Conservation (phyloP, 2,888 invertebrate genomes). For the Dicycla oo region DNA sequence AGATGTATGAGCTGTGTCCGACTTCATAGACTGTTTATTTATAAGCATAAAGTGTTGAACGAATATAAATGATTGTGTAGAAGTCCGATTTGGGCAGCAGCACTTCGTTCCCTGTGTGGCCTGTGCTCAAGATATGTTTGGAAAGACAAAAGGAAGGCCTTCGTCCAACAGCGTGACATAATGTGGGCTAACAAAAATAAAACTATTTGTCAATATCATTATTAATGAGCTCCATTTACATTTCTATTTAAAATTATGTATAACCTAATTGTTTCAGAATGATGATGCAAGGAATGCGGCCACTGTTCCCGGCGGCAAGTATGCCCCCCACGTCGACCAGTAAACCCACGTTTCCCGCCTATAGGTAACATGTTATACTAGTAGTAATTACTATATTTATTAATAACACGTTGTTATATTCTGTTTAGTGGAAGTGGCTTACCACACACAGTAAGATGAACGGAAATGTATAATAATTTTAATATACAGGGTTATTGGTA, state of each 20-base stretch:
- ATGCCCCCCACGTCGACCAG: conserved; percentile 91
- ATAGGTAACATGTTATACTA: conserved; percentile 86
- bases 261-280: conserved; percentile 76
- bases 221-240: neutral
- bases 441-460: neutral
- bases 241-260: conserved; percentile 1
- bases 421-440: neutral
- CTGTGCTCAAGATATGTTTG: too few relatives aligned
- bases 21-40: neutral
- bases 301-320: conserved; percentile 95
- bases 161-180: too few relatives aligned
- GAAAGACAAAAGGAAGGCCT: too few relatives aligned
- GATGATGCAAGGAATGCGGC: conserved; percentile 92
- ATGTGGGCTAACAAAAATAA: too few relatives aligned
- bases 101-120: too few relatives aligned
- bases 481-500: too few relatives aligned
- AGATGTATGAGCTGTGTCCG: too few relatives aligned
- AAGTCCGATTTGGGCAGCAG: neutral
- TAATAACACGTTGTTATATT: neutral
- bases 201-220: too few relatives aligned
- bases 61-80: too few relatives aligned
- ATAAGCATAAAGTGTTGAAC: too few relatives aligned
- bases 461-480: neutral
- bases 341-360: conserved; percentile 95
- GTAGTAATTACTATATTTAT: conserved; percentile 3